Evolutionary conservation across 2,888 invertebrate species (phyloP).

Genomic region (Diachrysia chrysitis): DNA sequence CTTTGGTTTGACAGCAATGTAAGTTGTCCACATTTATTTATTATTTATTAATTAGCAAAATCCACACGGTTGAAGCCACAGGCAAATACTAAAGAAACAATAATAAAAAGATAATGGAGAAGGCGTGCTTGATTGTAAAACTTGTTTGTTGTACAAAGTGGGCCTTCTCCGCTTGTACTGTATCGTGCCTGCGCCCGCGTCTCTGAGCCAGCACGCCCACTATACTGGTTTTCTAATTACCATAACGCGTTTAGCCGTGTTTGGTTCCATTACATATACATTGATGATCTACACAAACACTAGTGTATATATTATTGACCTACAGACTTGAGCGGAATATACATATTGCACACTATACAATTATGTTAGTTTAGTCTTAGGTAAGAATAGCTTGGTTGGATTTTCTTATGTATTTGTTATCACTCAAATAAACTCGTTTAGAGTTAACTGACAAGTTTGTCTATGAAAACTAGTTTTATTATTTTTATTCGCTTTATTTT

Average conservation of each 20-base stretch:
- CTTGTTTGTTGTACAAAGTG: background rate
- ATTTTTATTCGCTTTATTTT: no score
- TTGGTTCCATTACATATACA: constrained; percentile 46
- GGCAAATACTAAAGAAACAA: no score
- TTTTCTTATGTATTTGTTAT: background rate
- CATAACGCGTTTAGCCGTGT: constrained; percentile 59
- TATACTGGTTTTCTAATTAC: constrained; percentile 59
- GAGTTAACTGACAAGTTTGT: no score
- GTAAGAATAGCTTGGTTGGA: background rate
- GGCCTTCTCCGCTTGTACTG: constrained; percentile 13
- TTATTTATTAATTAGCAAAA: no score
- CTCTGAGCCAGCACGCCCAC: constrained; percentile 51
- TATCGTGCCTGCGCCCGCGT: constrained; percentile 44
- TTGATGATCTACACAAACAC: background rate
- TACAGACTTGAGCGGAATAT: background rate
- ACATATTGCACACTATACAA: background rate
- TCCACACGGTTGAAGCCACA: no score
- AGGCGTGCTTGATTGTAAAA: no score
- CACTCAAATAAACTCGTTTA: background rate
- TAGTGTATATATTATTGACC: background rate
- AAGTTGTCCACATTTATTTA: no score
- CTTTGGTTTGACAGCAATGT: no score
- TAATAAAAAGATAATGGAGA: no score
- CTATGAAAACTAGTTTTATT: no score
- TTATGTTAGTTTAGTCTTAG: background rate